These are phyloP conservation scores for Trachelus troglodyta DNA, from an alignment of 2,888 invertebrate species.

Conservation along the genomic window DNA sequence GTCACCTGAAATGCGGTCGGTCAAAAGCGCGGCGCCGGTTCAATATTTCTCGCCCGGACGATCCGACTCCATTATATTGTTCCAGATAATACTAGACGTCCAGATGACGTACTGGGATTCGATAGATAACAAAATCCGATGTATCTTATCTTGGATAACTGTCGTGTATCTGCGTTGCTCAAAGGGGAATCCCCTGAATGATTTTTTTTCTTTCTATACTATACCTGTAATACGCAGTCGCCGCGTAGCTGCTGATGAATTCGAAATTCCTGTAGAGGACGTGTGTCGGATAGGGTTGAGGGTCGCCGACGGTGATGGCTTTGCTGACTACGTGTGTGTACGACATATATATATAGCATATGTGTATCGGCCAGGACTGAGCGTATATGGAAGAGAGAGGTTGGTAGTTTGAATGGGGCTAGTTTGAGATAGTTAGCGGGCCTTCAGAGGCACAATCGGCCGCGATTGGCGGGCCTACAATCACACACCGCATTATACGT, in stretches of 20 bases:
- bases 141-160: background rate
- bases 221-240: conserved; percentile 50
- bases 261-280: conserved; percentile 47
- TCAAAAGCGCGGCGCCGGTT: conserved; percentile 43
- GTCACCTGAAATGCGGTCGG: conserved; percentile 46
- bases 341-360: background rate
- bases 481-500: conserved; percentile 63
- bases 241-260: conserved; percentile 46
- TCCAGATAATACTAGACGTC: too few species aligned
- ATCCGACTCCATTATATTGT: background rate
- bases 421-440: conserved; percentile 66
- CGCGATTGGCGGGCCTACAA: conserved; percentile 64
- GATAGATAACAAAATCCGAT: too few species aligned
- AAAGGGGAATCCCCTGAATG: background rate
- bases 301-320: background rate
- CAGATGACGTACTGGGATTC: too few species aligned
- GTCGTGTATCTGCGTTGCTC: background rate
- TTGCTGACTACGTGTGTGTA: background rate
- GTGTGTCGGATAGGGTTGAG: conserved; percentile 26
- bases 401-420: conserved; percentile 62
- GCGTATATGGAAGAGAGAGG: conserved; percentile 40
- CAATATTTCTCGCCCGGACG: conserved; percentile 33
- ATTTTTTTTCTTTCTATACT: conserved; percentile 9
- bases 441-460: conserved; percentile 64
- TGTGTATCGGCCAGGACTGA: background rate